Base-by-base conservation (phyloP, 2,888 invertebrate species). In the Chromoteleia sp. region DNA sequence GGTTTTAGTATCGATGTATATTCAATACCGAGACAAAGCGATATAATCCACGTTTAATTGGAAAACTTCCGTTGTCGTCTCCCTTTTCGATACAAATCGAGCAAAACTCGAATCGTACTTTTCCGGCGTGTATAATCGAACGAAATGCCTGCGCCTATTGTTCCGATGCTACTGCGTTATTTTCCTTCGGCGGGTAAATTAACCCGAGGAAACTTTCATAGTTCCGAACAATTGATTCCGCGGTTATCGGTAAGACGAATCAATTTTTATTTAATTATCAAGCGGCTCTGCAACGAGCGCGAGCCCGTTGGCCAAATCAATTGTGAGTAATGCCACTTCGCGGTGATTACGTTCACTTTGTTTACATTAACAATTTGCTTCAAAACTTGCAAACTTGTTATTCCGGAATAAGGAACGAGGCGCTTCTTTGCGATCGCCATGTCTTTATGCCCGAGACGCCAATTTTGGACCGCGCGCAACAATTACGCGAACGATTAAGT, bases 11-110 rank as follows among this genome's bases (percentile, higher is more conserved):
- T 88, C 86, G 86, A 87, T 86, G 85, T 87, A 85, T 85, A 85
- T 88, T 89, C 88, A 87, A 86, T 87, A 86, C 84, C 84, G 87
- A 88, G 88, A 89, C 89, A 90, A 90, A 90, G 90, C 89, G 89
- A 89, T 87, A 89, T 91, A 91, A 91, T 91, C 91, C 91, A 87
- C 87, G 86, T 91, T 91, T 91, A 91, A 91, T 91, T 91, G 91
- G 90, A 91, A 91, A 91, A 91, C 90, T 90, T 90, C 87, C 87
- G 85, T 79, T 76, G 79, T 85, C 82, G 82, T 82, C 74, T 85
- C 81, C 83, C 82, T 87, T n/a, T 86, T 85, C 84, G 86, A 85
- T 88, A 89, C 88, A 87, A 87, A 87, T 88, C 87, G 86, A 84
- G 85, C 78, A 68, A 77, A 81, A 65, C 79, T 56, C 63, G 78